Evolutionary conservation across 1,140 invertebrate genomes (phyloP).

Genomic region (Drosophila tani): DNA sequence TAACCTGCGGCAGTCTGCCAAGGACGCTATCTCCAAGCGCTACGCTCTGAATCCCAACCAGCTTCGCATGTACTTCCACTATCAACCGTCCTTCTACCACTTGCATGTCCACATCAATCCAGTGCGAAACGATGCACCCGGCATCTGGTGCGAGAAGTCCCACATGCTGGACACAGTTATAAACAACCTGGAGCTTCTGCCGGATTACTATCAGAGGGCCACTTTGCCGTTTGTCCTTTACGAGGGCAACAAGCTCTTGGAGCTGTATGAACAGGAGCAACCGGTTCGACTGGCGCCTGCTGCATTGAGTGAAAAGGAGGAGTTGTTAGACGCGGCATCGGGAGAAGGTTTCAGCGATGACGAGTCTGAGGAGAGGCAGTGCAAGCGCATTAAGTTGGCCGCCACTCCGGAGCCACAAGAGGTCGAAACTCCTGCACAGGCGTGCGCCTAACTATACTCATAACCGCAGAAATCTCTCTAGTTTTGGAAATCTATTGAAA

Average conservation of each 20-base stretch:
- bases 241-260: constrained; percentile 86
- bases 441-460: constrained; percentile 35
- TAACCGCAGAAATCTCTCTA: not conserved
- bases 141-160: constrained; percentile 92
- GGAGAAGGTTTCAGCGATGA: constrained; percentile 48
- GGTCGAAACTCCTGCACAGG: constrained; percentile 27
- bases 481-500: not conserved
- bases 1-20: constrained; percentile 91
- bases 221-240: constrained; percentile 90
- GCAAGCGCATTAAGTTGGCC: constrained; percentile 58
- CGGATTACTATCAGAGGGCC: constrained; percentile 93
- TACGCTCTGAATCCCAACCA: constrained; percentile 90
- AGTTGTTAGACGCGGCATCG: not conserved
- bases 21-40: constrained; percentile 90
- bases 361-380: constrained; percentile 49
- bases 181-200: constrained; percentile 92
- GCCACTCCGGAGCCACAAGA: constrained; percentile 39
- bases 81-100: constrained; percentile 98
- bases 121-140: constrained; percentile 92
- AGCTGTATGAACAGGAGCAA: constrained; percentile 62
- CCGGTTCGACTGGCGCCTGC: constrained; percentile 28
- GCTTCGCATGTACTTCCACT: constrained; percentile 95
- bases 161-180: constrained; percentile 96
- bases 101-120: constrained; percentile 97
- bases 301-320: not conserved